Conservation (phyloP, 2,797 vertebrate genomes). For the Phyllotis vaccarum region DNA sequence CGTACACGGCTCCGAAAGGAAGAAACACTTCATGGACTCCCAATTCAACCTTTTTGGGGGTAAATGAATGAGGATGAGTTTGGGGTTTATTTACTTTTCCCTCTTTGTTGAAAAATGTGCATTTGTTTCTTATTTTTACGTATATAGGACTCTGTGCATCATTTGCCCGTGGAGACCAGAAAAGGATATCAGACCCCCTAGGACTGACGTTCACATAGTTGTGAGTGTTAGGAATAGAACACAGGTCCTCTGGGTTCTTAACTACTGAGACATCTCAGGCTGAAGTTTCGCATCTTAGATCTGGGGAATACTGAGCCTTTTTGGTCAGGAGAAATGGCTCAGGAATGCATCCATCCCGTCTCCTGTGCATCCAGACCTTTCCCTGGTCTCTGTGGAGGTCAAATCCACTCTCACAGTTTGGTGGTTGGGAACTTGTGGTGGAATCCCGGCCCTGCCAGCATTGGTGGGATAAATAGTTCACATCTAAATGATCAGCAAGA, state of each 20-base stretch:
- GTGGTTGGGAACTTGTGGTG: background rate
- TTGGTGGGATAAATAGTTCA: background rate
- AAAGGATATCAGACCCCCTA: background rate
- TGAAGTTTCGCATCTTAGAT: background rate
- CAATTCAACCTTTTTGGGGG: background rate
- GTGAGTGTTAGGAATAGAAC: background rate
- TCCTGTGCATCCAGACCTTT: background rate
- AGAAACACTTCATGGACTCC: slow-evolving; percentile 3
- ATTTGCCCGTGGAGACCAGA: background rate
- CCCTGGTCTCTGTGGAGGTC: background rate
- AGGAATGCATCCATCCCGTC: background rate
- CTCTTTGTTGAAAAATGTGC: slow-evolving; percentile 25
- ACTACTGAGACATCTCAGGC: background rate
- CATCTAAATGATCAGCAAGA: background rate
- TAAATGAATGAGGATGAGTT: background rate
- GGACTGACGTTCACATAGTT: background rate
- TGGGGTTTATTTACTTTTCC: background rate
- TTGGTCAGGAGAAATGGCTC: background rate
- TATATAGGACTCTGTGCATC: background rate
- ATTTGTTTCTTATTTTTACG: background rate
- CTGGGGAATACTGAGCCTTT: background rate
- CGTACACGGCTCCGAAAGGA: background rate
- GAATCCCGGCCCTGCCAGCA: background rate
- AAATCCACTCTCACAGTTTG: background rate
- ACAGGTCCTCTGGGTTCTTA: background rate